phyloP scores from a whole-genome alignment of 2,113 vertebrate genomes.

The Bos javanicus region DNA sequence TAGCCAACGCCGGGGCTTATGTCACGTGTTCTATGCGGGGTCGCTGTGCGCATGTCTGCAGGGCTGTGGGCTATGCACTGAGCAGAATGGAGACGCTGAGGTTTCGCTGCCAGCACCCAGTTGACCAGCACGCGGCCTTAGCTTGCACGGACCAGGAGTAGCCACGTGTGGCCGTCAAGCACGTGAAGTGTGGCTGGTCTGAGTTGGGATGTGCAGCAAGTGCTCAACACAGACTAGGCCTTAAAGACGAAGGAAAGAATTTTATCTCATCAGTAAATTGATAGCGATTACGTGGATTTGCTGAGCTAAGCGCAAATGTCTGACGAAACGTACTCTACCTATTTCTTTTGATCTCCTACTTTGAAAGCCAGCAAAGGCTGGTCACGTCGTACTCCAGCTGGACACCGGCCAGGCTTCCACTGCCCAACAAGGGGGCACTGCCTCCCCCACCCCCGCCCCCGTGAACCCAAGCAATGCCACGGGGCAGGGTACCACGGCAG shows the following conservation, averaged over 20 bases:
- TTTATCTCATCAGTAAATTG: rapidly evolving
- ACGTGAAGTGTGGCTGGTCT: rapidly evolving
- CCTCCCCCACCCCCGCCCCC: background rate
- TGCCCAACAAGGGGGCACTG: rapidly evolving
- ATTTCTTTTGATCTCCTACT: background rate
- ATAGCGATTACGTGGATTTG: rapidly evolving
- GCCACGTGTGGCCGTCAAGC: rapidly evolving
- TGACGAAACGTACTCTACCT: rapidly evolving
- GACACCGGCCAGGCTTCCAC: background rate
- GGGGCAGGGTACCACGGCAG: rapidly evolving
- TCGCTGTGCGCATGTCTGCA: background rate
- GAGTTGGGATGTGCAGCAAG: background rate
- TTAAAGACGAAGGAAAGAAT: background rate
- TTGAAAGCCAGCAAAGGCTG: rapidly evolving
- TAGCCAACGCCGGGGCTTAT: rapidly evolving
- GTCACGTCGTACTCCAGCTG: rapidly evolving
- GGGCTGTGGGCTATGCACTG: rapidly evolving
- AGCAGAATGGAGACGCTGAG: too few species aligned
- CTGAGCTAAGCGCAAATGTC: background rate
- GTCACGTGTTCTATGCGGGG: rapidly evolving
- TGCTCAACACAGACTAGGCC: background rate
- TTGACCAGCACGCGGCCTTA: rapidly evolving
- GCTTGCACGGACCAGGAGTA: rapidly evolving
- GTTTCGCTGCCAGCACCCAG: rapidly evolving
- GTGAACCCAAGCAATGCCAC: too few species aligned